A percentile compares a stretch with the other conserved stretches of the same genome.
These are phyloP conservation scores for Takifugu bimaculatus DNA, from an alignment of 2,113 vertebrate genomes.

Conservation along the genomic window DNA sequence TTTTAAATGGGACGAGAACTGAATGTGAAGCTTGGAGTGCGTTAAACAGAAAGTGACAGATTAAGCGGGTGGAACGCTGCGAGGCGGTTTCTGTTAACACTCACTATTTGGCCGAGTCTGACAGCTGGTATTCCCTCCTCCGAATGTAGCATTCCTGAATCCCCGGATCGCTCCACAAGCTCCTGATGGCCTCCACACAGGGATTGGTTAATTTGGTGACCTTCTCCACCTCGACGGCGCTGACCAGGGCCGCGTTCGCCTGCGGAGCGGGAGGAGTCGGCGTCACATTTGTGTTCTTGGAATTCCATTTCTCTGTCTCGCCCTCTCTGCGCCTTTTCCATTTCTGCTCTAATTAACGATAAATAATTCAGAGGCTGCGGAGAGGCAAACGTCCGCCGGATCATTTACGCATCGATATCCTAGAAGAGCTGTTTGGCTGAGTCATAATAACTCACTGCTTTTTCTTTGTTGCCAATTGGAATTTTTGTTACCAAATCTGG, in stretches of 20 bases:
- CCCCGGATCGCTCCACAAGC: slow-evolving; percentile 82
- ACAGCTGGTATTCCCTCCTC: slow-evolving; percentile 83
- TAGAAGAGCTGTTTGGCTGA: not conserved
- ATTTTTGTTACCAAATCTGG: too few relatives aligned
- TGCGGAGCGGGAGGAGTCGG: slow-evolving; percentile 32
- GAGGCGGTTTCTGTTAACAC: slow-evolving; percentile 51
- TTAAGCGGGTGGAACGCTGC: slow-evolving; percentile 1
- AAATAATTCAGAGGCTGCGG: not conserved
- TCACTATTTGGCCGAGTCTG: slow-evolving; percentile 85
- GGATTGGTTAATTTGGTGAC: slow-evolving; percentile 61
- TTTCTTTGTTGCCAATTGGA: not conserved
- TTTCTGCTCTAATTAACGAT: too few relatives aligned
- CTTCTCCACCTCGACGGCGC: slow-evolving; percentile 77
- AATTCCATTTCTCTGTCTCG: too few relatives aligned
- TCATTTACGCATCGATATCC: too few relatives aligned
- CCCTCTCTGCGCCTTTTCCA: too few relatives aligned
- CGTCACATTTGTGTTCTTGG: not conserved
- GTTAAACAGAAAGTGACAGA: not conserved
- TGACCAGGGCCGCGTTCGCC: slow-evolving; percentile 74
- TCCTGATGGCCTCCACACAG: slow-evolving; percentile 79
- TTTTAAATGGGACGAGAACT: slow-evolving; percentile 12
- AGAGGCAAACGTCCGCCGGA: not conserved
- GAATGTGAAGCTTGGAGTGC: too few relatives aligned
- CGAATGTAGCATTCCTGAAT: slow-evolving; percentile 83
- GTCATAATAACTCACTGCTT: not conserved